Percentiles rank a stretch among this genome's conserved stretches.
Evolutionary conservation across 2,797 vertebrate species (phyloP).

Genomic region (Silurus lanzhouensis): DNA sequence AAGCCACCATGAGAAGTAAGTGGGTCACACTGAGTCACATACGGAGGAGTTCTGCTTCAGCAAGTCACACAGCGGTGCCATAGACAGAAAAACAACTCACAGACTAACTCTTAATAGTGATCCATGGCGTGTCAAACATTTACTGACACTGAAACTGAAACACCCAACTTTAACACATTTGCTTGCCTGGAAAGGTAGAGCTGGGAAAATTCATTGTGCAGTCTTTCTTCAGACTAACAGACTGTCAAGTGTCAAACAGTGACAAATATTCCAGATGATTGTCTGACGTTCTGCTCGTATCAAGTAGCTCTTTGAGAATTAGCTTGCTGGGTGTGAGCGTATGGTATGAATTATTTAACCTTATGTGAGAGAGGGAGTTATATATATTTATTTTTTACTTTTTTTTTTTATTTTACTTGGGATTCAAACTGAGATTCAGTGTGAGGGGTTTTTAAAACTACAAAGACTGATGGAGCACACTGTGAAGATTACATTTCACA

Average conservation of each 20-base stretch:
- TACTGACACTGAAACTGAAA: neutral
- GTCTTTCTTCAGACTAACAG: slow-evolving; percentile 21
- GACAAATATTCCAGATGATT: too few species aligned
- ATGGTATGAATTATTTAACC: slow-evolving; percentile 13
- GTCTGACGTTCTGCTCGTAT: neutral
- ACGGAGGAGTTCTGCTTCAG: slow-evolving; percentile 23
- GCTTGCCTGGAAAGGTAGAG: neutral
- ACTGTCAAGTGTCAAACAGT: slow-evolving; percentile 13
- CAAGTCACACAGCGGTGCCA: slow-evolving; percentile 12
- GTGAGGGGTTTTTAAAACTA: slow-evolving; percentile 5
- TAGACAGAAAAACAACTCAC: slow-evolving; percentile 22
- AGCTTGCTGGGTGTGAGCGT: neutral
- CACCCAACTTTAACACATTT: neutral
- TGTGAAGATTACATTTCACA: slow-evolving; percentile 3
- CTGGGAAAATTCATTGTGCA: slow-evolving; percentile 4
- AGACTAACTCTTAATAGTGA: slow-evolving; percentile 26
- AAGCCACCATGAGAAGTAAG: slow-evolving; percentile 11
- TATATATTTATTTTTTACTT: too few species aligned
- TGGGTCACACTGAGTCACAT: slow-evolving; percentile 27
- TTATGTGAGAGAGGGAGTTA: neutral
- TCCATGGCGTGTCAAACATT: slow-evolving; percentile 12
- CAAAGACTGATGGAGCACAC: slow-evolving; percentile 1
- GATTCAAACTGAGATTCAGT: neutral
- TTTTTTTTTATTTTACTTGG: neutral
- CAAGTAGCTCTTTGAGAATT: neutral